phyloP scores from a whole-genome alignment of 2,113 vertebrate genomes.

The Neolamprologus fasciatus region DNA sequence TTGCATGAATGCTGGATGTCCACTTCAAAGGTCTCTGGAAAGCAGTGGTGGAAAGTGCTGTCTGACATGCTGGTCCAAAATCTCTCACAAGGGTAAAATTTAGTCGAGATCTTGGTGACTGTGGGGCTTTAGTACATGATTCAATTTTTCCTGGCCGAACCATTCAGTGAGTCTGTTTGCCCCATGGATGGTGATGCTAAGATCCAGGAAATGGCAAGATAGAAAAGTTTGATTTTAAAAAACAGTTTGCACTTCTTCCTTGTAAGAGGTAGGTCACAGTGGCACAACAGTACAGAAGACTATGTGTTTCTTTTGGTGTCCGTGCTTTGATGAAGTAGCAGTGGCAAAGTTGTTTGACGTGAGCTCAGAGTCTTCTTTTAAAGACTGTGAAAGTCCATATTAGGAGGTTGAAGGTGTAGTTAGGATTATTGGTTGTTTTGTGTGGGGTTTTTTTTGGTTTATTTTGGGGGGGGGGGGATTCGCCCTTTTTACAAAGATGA shows the following conservation, averaged over 20 bases:
- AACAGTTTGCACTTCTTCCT: not conserved
- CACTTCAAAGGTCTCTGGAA: conserved; percentile 1
- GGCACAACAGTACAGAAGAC: not conserved
- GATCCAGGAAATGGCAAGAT: not conserved
- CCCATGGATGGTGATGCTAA: not conserved
- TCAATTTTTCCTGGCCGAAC: not conserved
- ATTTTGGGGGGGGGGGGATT: not conserved
- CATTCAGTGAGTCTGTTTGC: not conserved
- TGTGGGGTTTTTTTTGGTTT: not conserved
- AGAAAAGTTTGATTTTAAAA: not conserved
- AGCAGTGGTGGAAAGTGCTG: not conserved
- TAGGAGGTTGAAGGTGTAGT: not conserved
- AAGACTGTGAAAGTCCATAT: not conserved
- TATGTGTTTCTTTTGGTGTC: not conserved
- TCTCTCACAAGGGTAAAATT: not conserved
- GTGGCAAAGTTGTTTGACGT: rapidly evolving
- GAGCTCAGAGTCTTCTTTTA: not conserved
- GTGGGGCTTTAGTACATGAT: not conserved
- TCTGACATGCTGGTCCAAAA: not conserved
- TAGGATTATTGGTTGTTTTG: not conserved
- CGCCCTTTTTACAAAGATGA: not conserved
- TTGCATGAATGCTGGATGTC: not conserved
- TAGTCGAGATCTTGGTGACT: not conserved
- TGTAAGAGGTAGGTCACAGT: not conserved
- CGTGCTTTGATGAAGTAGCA: rapidly evolving